phyloP scores from a whole-genome alignment of 1,140 invertebrate genomes.

The Helicoverpa armigera region DNA sequence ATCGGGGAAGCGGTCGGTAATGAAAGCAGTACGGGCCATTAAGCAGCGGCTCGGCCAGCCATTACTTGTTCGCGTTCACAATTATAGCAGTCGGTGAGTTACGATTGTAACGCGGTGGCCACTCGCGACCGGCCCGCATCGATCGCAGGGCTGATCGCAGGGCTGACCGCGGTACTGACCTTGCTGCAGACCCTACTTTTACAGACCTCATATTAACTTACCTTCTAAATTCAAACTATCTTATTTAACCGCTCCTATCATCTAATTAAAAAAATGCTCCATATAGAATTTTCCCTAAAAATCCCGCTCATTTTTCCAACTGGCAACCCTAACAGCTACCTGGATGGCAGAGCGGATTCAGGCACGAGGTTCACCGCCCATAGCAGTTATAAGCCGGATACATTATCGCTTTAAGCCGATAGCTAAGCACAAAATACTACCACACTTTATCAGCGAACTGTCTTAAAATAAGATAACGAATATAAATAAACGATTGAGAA shows the following conservation, averaged over 20 bases:
- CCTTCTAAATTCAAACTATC: too few species aligned
- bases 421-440: conserved; percentile 22
- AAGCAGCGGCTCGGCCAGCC: conserved; percentile 56
- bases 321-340: conserved; percentile 6
- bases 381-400: conserved; percentile 29
- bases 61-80: conserved; percentile 67
- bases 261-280: neutral
- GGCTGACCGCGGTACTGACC: conserved; percentile 21
- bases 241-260: too few species aligned
- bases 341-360: neutral
- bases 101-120: conserved; percentile 54
- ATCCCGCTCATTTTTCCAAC: neutral
- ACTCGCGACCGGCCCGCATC: conserved; percentile 19
- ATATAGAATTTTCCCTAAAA: neutral
- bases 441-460: neutral
- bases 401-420: conserved; percentile 23
- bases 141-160: conserved; percentile 19
- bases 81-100: conserved; percentile 65
- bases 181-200: neutral
- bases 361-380: conserved; percentile 6
- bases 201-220: too few species aligned
- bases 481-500: too few species aligned
- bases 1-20: conserved; percentile 61
- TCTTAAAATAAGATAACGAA: neutral
- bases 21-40: conserved; percentile 68